These are phyloP conservation scores for Lates calcarifer DNA, from an alignment of 2,113 vertebrate species.

Conservation along the genomic window DNA sequence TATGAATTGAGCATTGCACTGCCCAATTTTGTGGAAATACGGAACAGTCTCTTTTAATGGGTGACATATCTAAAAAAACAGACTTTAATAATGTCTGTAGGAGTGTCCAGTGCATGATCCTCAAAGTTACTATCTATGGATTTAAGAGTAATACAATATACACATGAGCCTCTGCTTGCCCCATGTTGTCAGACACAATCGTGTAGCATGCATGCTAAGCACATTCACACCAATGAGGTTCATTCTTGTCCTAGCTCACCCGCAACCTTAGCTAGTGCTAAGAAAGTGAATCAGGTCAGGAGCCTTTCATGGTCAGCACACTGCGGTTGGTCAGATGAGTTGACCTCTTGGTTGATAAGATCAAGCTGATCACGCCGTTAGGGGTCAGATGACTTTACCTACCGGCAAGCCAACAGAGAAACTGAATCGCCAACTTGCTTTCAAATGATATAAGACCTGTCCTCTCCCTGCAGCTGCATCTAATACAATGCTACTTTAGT, in stretches of 20 bases:
- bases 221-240: slow-evolving; percentile 12
- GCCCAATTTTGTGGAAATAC: slow-evolving; percentile 5
- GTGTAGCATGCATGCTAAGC: slow-evolving; percentile 23
- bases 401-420: neutral
- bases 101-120: slow-evolving; percentile 29
- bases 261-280: slow-evolving; percentile 12
- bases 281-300: slow-evolving; percentile 60
- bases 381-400: slow-evolving; percentile 37
- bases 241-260: slow-evolving; percentile 4
- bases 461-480: neutral
- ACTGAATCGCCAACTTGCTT: neutral
- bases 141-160: slow-evolving; percentile 24
- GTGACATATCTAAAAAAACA: slow-evolving; percentile 21
- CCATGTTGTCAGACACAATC: neutral
- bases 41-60: slow-evolving; percentile 3
- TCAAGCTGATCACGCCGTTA: slow-evolving; percentile 50
- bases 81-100: slow-evolving; percentile 34
- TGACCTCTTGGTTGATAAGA: slow-evolving; percentile 48
- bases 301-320: slow-evolving; percentile 3
- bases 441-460: neutral
- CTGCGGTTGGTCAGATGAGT: slow-evolving; percentile 40
- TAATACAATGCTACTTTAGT: neutral
- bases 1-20: neutral
- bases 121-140: slow-evolving; percentile 45
- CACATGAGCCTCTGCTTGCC: neutral